Percentiles rank a stretch among this genome's conserved stretches.
These are phyloP conservation scores for Ictidomys tridecemlineatus DNA, from an alignment of 2,113 vertebrate species.

Conservation along the genomic window DNA sequence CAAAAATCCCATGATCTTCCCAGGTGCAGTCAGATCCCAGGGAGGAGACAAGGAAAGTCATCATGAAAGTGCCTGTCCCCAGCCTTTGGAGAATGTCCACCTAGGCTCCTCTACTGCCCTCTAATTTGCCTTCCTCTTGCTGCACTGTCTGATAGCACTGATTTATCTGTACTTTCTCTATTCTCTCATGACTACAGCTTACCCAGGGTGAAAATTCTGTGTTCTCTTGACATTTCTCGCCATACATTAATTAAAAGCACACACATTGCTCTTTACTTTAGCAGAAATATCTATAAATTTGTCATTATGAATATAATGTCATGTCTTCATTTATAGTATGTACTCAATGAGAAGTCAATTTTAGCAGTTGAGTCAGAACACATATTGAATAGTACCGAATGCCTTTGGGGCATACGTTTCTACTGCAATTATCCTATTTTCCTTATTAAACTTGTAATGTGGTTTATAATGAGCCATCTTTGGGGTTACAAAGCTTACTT, in stretches of 20 bases:
- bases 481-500: neutral
- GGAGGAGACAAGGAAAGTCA: no score
- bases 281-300: neutral
- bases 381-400: neutral
- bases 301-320: neutral
- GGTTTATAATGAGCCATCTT: neutral
- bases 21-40: neutral
- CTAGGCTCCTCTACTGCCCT: neutral
- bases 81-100: no score
- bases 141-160: neutral
- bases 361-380: neutral
- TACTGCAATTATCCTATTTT: neutral
- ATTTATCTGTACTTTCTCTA: neutral
- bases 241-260: neutral
- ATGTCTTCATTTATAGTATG: neutral
- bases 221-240: neutral
- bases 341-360: neutral
- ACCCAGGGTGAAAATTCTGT: neutral
- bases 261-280: neutral
- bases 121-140: neutral
- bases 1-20: neutral
- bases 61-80: neutral
- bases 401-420: neutral
- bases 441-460: neutral
- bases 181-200: neutral